These are phyloP conservation scores for Burhinus bistriatus DNA, from an alignment of 2,113 vertebrate genomes.

Conservation along the genomic window DNA sequence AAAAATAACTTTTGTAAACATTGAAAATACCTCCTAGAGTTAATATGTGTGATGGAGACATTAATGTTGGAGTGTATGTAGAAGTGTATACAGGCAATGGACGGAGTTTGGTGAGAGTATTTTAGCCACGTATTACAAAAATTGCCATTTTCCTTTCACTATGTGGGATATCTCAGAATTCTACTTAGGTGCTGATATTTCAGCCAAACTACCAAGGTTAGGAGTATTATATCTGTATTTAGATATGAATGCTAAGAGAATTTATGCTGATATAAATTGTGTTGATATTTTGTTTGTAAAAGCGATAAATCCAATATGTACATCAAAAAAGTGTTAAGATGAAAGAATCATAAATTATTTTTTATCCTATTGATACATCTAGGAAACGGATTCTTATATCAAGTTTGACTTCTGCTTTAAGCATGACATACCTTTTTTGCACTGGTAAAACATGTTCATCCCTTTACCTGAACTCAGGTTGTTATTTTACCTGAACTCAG, in stretches of 20 bases:
- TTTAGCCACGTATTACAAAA: not conserved
- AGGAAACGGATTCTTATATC: not conserved
- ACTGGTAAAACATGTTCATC: not conserved
- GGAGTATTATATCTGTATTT: not conserved
- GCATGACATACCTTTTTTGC: fast-evolving
- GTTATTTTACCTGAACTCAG: not conserved
- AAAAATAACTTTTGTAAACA: not conserved
- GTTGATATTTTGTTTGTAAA: not conserved
- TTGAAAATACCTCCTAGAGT: not conserved
- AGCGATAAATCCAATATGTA: not conserved
- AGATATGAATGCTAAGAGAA: not conserved
- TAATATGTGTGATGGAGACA: not conserved
- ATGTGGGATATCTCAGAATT: not conserved
- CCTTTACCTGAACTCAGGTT: not conserved
- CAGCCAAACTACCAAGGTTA: not conserved
- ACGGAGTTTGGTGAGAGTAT: not conserved
- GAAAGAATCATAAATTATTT: not conserved
- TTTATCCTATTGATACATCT: not conserved
- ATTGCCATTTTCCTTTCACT: not conserved
- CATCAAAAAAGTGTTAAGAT: not conserved
- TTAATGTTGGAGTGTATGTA: not conserved
- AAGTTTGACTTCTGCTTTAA: not conserved
- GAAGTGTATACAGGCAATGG: not conserved
- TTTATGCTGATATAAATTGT: not conserved
- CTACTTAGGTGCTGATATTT: fast-evolving